Percentiles rank a stretch among this genome's conserved stretches.
These are phyloP conservation scores for Aulostomus chinensis DNA, from an alignment of 2,797 vertebrate genomes.

Conservation along the genomic window DNA sequence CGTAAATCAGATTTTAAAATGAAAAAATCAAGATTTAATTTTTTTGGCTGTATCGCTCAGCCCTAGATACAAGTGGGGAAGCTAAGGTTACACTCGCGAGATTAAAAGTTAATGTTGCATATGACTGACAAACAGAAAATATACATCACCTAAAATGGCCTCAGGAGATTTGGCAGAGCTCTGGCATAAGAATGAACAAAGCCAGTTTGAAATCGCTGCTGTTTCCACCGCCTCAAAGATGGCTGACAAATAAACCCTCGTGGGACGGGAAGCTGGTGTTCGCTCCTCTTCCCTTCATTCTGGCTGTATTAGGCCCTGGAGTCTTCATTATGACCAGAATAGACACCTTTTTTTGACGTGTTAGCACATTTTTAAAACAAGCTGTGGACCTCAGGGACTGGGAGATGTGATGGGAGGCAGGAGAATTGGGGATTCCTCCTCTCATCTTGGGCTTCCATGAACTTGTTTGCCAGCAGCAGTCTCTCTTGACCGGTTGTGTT, in stretches of 20 bases:
- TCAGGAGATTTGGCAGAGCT: no score
- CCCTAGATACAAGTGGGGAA: no score
- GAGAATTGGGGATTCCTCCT: slow-evolving; percentile 60
- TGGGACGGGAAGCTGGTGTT: slow-evolving; percentile 59
- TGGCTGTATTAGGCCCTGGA: slow-evolving; percentile 62
- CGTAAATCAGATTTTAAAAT: no score
- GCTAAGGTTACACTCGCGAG: no score
- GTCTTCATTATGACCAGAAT: slow-evolving; percentile 83
- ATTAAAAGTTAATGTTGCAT: no score
- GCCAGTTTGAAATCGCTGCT: slow-evolving; percentile 68
- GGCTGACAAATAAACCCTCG: slow-evolving; percentile 79
- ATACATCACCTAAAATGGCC: no score
- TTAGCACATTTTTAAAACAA: slow-evolving; percentile 79
- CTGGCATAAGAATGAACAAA: no score
- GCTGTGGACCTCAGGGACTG: slow-evolving; percentile 62
- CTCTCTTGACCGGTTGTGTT: slow-evolving; percentile 62
- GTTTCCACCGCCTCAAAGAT: slow-evolving; percentile 78
- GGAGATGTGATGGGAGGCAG: slow-evolving; percentile 52
- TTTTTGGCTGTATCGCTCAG: no score
- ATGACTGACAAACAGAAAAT: no score
- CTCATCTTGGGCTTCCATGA: slow-evolving; percentile 35
- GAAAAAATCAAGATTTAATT: no score
- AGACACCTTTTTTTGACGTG: slow-evolving; percentile 74
- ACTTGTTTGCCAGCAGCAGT: slow-evolving; percentile 63
- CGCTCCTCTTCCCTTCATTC: slow-evolving; percentile 51